Base-by-base conservation (phyloP, 2,888 invertebrate genomes). In the Cephonodes hylas region DNA sequence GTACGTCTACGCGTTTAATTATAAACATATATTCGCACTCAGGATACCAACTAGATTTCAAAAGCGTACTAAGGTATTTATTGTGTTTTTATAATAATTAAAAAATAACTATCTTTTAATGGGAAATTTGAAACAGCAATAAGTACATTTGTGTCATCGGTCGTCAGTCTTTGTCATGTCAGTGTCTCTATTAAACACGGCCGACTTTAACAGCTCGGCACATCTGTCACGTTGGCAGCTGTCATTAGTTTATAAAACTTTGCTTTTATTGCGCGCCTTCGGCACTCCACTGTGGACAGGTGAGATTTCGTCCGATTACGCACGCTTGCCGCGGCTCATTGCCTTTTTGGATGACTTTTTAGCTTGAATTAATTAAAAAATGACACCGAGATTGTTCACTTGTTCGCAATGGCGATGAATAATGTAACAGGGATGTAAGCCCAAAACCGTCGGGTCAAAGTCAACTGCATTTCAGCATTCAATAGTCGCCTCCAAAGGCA, bases 161-260 rank as follows among this genome's bases (percentile, higher is more conserved):
- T 77, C 79, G 71, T 81, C 67, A 64, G 72, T 82, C 80, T 77
- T 74, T 70, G 77, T 78, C 79, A 73, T 66, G 71, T 72, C n/a
- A n/a, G 71, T 70, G 31, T 75, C 74, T 77, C 72, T 72, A 79
- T 77, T 78, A 74, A 74, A 66, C 75, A 74, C 71, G 76, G 68
- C 67, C 68, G 73, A 67, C 71, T 70, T 70, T 71, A 65, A 67
- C 63, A 60, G 63, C 57, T 46, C 65, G 38, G 59, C 67, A 65
- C 71, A 78, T 77, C 75, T 75, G 75, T 76, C 75, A 75, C 66
- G 25, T 60, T 70, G 74, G 68, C 76, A 75, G 73, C 72, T 77
- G 76, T 81, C 79, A 78, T 74, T 73, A 74, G 68, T 76, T 74
- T 61, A 71, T 73, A 66, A 72, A 75, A 73, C 66, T 77, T 76